These are phyloP conservation scores for Poeciliopsis presidionis DNA, from an alignment of 2,797 vertebrate genomes.

Conservation along the genomic window DNA sequence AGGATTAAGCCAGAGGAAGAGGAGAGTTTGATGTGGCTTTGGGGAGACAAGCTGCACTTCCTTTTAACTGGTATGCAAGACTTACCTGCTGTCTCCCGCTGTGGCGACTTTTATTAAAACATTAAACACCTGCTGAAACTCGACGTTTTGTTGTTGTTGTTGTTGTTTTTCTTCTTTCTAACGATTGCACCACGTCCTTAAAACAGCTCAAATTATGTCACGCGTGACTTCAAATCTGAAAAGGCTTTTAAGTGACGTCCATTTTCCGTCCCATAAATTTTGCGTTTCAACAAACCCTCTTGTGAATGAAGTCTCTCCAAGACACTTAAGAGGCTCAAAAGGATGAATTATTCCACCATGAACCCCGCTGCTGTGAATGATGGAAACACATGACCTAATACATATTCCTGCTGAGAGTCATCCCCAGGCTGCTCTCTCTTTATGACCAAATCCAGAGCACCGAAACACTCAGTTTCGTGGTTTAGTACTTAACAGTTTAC, in stretches of 20 bases:
- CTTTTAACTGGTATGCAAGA: slow-evolving; percentile 30
- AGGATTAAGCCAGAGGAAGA: slow-evolving; percentile 31
- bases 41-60: slow-evolving; percentile 35
- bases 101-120: slow-evolving; percentile 23
- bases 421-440: slow-evolving; percentile 15
- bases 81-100: slow-evolving; percentile 27
- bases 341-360: slow-evolving; percentile 52
- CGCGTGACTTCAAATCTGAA: slow-evolving; percentile 10
- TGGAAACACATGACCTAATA: slow-evolving; percentile 52
- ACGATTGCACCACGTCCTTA: not conserved
- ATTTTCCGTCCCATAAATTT: slow-evolving; percentile 47
- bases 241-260: not conserved
- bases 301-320: slow-evolving; percentile 35
- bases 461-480: slow-evolving; percentile 10
- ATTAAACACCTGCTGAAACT: slow-evolving; percentile 25
- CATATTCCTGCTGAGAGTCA: slow-evolving; percentile 43
- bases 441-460: slow-evolving; percentile 24
- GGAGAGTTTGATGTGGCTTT: slow-evolving; percentile 56
- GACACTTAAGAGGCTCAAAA: slow-evolving; percentile 22
- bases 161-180: not conserved
- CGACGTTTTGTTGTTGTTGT: not conserved
- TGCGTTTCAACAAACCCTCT: slow-evolving; percentile 22
- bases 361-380: slow-evolving; percentile 29
- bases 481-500: slow-evolving; percentile 13
- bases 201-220: not conserved